These are phyloP conservation scores for Alloscopus bannaensis DNA, from an alignment of 2,888 invertebrate species.

Conservation along the genomic window DNA sequence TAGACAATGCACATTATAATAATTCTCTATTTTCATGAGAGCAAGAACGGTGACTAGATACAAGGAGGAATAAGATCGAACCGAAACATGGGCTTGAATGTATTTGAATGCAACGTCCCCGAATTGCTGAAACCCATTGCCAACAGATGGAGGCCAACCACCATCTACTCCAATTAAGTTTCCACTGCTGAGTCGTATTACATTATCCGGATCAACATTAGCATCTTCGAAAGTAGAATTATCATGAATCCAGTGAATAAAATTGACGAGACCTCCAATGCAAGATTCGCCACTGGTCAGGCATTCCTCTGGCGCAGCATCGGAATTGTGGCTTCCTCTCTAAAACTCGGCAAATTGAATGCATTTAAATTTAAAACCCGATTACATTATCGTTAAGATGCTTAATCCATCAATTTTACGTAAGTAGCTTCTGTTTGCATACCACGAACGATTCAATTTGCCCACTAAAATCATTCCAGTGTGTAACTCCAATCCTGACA, in stretches of 20 bases:
- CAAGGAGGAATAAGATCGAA: slow-evolving; percentile 18
- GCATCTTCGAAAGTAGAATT: background rate
- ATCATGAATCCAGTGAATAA: slow-evolving; percentile 31
- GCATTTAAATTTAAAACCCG: background rate
- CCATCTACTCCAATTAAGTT: slow-evolving; percentile 70
- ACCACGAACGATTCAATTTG: slow-evolving; percentile 43
- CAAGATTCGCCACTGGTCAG: slow-evolving; percentile 3
- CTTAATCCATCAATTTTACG: background rate
- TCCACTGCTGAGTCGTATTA: slow-evolving; percentile 54
- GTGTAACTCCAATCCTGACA: slow-evolving; percentile 38
- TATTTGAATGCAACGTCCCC: slow-evolving; percentile 34
- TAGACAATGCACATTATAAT: background rate
- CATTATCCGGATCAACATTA: background rate
- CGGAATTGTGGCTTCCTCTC: slow-evolving; percentile 20
- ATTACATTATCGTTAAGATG: background rate
- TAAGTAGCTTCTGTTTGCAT: background rate
- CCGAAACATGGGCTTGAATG: slow-evolving; percentile 57
- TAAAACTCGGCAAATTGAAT: background rate
- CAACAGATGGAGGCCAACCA: slow-evolving; percentile 63
- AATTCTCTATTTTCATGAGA: background rate
- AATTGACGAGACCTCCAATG: slow-evolving; percentile 34
- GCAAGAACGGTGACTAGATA: background rate
- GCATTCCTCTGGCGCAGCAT: slow-evolving; percentile 27
- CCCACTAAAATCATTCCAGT: slow-evolving; percentile 56
- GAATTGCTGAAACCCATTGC: slow-evolving; percentile 25